A percentile compares a stretch with the other conserved stretches of the same genome.
Evolutionary conservation across 2,113 vertebrate species (phyloP).

Genomic region (Oplegnathus fasciatus): DNA sequence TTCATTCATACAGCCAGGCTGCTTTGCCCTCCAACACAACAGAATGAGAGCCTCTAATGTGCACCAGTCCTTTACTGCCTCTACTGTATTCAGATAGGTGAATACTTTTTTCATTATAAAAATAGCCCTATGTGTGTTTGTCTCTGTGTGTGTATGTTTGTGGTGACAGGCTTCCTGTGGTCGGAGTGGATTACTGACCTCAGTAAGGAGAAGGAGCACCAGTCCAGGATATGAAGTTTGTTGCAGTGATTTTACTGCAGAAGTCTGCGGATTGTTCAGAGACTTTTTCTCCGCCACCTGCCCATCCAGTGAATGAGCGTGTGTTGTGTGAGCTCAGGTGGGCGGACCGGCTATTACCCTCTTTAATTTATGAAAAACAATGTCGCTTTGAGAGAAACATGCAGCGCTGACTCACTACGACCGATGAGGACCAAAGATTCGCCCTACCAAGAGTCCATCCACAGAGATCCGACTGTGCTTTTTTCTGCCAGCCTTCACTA

Average conservation of each 20-base stretch:
- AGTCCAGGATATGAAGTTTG: conserved; percentile 75
- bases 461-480: conserved; percentile 24
- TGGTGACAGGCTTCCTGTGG: conserved; percentile 80
- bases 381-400: conserved; percentile 19
- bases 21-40: background rate
- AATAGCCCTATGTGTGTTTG: conserved; percentile 34
- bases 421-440: conserved; percentile 55
- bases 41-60: background rate
- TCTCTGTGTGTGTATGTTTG: conserved; percentile 62
- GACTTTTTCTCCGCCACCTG: conserved; percentile 40
- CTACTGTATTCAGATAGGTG: conserved; percentile 24
- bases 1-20: conserved; percentile 22
- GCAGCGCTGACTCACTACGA: conserved; percentile 28
- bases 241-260: conserved; percentile 61
- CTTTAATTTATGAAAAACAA: conserved; percentile 30
- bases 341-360: conserved; percentile 23
- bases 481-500: conserved; percentile 24
- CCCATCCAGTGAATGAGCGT: conserved; percentile 40
- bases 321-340: conserved; percentile 33
- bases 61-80: background rate
- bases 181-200: conserved; percentile 79
- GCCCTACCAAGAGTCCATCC: background rate
- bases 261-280: conserved; percentile 37
- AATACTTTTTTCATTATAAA: conserved; percentile 21
- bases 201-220: conserved; percentile 65